phyloP scores from a whole-genome alignment of 1,140 invertebrate species.

The Trialeurodes vaporariorum region DNA sequence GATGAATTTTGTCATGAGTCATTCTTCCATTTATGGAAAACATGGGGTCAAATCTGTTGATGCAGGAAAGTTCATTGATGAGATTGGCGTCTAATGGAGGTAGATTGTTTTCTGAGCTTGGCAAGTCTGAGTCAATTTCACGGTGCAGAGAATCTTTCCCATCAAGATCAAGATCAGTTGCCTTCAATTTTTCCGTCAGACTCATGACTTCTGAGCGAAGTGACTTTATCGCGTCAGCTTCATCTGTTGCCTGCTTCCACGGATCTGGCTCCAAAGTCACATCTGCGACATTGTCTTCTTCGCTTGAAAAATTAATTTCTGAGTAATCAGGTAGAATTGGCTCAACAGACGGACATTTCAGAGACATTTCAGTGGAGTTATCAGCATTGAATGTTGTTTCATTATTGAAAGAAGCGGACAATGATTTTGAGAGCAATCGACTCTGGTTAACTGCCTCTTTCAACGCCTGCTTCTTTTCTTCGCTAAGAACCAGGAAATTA shows the following conservation, averaged over 20 bases:
- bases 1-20: too few species aligned
- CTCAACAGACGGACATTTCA: slow-evolving; percentile 8
- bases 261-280: slow-evolving; percentile 2
- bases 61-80: not conserved
- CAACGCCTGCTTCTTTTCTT: slow-evolving; percentile 37
- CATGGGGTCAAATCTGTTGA: not conserved
- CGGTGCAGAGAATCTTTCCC: too few species aligned
- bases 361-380: not conserved
- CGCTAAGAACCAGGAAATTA: slow-evolving; percentile 32
- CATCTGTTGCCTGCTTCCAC: too few species aligned
- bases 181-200: slow-evolving; percentile 35
- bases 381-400: not conserved
- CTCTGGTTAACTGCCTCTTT: slow-evolving; percentile 42
- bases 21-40: too few species aligned
- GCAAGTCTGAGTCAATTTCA: not conserved
- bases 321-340: slow-evolving; percentile 27
- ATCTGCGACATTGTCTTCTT: slow-evolving; percentile 13
- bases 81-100: not conserved
- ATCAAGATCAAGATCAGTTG: not conserved
- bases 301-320: slow-evolving; percentile 27
- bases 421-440: slow-evolving; percentile 42
- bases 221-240: too few species aligned
- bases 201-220: slow-evolving; percentile 36
- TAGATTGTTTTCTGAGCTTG: not conserved
- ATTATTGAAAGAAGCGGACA: slow-evolving; percentile 33